Evolutionary conservation across 2,888 invertebrate genomes (phyloP).

Genomic region (Stenoptilia bipunctidactyla): DNA sequence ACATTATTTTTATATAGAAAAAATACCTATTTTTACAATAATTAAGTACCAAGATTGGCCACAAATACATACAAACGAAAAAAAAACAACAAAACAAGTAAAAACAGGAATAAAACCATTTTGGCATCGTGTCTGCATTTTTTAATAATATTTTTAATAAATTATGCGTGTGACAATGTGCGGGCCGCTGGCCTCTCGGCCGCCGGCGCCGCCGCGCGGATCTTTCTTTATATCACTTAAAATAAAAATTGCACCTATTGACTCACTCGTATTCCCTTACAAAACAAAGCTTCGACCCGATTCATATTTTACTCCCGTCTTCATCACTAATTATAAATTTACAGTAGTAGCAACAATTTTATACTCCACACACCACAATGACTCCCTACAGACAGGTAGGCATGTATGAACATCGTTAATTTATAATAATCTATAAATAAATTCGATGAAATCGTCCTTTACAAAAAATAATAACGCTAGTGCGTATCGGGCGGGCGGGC

Average conservation of each 20-base stretch:
- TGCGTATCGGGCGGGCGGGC: conserved; percentile 25
- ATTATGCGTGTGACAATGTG: conserved; percentile 41
- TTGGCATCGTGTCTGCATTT: conserved; percentile 68
- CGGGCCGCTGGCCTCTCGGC: background rate
- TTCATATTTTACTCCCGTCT: conserved; percentile 55
- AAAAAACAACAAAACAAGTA: conserved; percentile 63
- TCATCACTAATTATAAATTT: conserved; percentile 57
- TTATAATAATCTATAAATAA: conserved; percentile 67
- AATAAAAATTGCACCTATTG: conserved; percentile 66
- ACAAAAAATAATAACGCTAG: conserved; percentile 35
- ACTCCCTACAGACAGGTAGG: conserved; percentile 51
- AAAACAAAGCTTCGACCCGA: conserved; percentile 59
- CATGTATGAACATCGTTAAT: conserved; percentile 55
- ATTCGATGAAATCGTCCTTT: conserved; percentile 69
- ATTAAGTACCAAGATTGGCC: conserved; percentile 69
- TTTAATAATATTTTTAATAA: conserved; percentile 53
- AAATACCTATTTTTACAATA: conserved; percentile 68
- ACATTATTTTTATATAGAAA: conserved; percentile 69
- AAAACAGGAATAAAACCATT: conserved; percentile 70
- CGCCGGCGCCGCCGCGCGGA: no score
- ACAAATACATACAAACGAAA: conserved; percentile 68
- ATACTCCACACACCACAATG: conserved; percentile 61
- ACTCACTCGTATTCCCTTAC: conserved; percentile 61
- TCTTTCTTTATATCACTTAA: conserved; percentile 34
- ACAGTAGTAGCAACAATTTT: conserved; percentile 65